phyloP scores from a whole-genome alignment of 1,140 invertebrate genomes.

The Drosophila ercepeae region DNA sequence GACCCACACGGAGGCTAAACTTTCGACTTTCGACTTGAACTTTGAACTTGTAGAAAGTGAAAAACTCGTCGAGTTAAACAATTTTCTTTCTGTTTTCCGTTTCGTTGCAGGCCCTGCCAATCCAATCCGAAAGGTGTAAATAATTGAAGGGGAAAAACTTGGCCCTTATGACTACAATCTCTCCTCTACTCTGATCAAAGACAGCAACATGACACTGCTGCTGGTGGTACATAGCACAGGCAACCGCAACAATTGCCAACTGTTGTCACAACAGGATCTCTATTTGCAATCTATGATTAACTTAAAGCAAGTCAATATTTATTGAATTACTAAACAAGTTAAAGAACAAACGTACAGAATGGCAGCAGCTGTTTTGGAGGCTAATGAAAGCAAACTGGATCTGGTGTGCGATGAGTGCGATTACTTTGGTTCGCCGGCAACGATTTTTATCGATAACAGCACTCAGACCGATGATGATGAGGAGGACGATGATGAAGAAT shows the following conservation, averaged over 20 bases:
- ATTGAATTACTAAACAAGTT: slow-evolving; percentile 3
- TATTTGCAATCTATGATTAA: slow-evolving; percentile 21
- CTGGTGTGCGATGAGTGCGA: slow-evolving; percentile 64
- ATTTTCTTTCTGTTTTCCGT: slow-evolving; percentile 29
- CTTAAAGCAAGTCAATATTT: neutral
- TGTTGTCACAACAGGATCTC: slow-evolving; percentile 27
- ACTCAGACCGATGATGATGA: slow-evolving; percentile 61
- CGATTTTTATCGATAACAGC: slow-evolving; percentile 70
- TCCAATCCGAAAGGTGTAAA: slow-evolving; percentile 37
- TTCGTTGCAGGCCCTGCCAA: slow-evolving; percentile 42
- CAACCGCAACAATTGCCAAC: slow-evolving; percentile 14
- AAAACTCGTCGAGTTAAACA: slow-evolving; percentile 41
- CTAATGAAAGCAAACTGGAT: slow-evolving; percentile 40
- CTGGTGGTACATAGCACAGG: too few relatives aligned
- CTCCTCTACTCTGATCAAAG: neutral
- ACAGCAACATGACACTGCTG: slow-evolving; percentile 23
- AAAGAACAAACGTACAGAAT: slow-evolving; percentile 29
- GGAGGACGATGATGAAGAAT: slow-evolving; percentile 34
- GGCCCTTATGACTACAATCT: slow-evolving; percentile 28
- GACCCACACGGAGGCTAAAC: slow-evolving; percentile 20
- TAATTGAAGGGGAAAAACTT: slow-evolving; percentile 43
- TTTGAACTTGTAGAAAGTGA: slow-evolving; percentile 45
- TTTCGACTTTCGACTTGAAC: slow-evolving; percentile 28
- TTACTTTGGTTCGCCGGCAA: slow-evolving; percentile 41
- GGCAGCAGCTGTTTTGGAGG: slow-evolving; percentile 64